Evolutionary conservation across 2,113 vertebrate species (phyloP), one percentile per base, ranked within the genome.

Genomic region (Lagenorhynchus albirostris): DNA sequence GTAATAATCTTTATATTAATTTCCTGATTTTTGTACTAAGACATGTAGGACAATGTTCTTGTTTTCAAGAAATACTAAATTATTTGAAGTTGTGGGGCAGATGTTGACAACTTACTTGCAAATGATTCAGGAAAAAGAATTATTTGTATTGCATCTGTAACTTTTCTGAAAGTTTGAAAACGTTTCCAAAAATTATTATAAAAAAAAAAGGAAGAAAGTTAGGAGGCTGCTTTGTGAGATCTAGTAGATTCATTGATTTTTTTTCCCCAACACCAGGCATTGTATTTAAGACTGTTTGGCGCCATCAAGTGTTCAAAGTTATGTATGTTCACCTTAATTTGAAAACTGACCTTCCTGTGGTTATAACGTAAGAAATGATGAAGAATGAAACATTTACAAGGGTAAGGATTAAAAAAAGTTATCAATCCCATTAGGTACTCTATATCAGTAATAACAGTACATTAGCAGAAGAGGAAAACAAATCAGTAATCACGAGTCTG

Each of bases 291-390:
- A n/a, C 50, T 84, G 76, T 92, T 93, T 98, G 98, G 98, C 95
- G 98, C 98, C 98, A 98, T 47, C 98, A 94, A 58, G 98, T 91
- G 98, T 96, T 95, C 82, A 85, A 98, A 79, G 4, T 12, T 60
- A 83, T 26, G 31, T 55, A 71, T 1, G 50, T n/a, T 79, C 47
- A 50, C 29, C 0, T 10, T 0, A 36, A 94, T 53, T 60, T 87
- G 68, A 97, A 93, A 94, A 95, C 10, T 0, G 44, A 93, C 10
- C 29, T 29, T 82, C 8, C 9, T 38, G 55, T 53, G 33, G 12
- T 65, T 76, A 50, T 94, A 82, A 92, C 47, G 31, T 68, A 60
- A 93, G 76, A 84, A 92, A 87, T 60, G 21, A 63, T 36, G 17
- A 74, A 90, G 41, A 89, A 65, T 13, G 33, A 97, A 86, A 79